phyloP scores from a whole-genome alignment of 2,113 vertebrate genomes.

The Telmatochromis sp. region DNA sequence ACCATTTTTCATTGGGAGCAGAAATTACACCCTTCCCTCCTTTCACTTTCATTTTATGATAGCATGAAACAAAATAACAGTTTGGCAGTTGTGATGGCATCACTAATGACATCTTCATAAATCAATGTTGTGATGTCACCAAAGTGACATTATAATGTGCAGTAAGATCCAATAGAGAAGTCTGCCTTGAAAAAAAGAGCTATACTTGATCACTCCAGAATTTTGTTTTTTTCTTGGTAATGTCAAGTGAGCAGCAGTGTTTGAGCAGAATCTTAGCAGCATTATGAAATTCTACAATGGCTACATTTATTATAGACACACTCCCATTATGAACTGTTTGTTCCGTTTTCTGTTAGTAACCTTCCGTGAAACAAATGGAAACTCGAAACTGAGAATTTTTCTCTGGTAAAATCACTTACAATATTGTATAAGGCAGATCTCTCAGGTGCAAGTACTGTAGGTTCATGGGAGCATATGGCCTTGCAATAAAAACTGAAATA shows the following conservation, averaged over 20 bases:
- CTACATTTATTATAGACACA: neutral
- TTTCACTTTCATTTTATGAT: neutral
- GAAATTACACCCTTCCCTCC: neutral
- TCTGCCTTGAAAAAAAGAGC: neutral
- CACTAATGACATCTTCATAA: neutral
- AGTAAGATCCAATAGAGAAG: neutral
- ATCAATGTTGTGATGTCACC: neutral
- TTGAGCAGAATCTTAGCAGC: neutral
- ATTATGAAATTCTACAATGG: neutral
- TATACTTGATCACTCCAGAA: neutral
- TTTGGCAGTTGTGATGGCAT: neutral
- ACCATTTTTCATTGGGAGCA: neutral
- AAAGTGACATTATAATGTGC: neutral
- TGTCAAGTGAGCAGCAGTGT: neutral
- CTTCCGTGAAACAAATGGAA: neutral
- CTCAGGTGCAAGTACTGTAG: neutral
- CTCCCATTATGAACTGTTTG: neutral
- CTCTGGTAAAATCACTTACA: neutral
- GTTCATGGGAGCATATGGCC: neutral
- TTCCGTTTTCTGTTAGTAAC: neutral
- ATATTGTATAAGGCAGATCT: constrained; percentile 6
- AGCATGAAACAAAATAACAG: neutral
- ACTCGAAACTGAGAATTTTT: neutral
- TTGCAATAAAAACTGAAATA: neutral
- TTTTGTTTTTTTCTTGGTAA: neutral